Evolutionary conservation across 2,113 vertebrate species (phyloP).

Genomic region (Pao palembangensis): DNA sequence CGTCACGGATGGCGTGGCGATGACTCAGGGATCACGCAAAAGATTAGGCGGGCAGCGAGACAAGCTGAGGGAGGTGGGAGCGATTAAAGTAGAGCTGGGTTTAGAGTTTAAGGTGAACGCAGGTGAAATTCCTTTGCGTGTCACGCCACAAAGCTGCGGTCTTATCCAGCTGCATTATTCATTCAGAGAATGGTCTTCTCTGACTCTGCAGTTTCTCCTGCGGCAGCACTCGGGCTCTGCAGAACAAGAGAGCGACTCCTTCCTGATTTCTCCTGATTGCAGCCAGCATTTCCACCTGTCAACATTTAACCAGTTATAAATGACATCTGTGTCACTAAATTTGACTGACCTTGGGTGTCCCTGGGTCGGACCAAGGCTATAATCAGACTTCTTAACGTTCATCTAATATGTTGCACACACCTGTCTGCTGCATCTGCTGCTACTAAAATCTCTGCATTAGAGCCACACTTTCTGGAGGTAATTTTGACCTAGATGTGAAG

Average conservation of each 20-base stretch:
- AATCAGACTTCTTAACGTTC: too few species aligned
- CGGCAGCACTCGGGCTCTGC: conserved; percentile 60
- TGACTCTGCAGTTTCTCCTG: conserved; percentile 65
- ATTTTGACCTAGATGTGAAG: conserved; percentile 41
- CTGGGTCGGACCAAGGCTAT: too few species aligned
- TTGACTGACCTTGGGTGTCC: too few species aligned
- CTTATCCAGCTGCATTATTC: conserved; percentile 69
- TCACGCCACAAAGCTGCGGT: conserved; percentile 50
- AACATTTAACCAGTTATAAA: too few species aligned
- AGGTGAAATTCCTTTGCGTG: conserved; percentile 3
- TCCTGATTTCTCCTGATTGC: conserved; percentile 23
- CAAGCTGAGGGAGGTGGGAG: conserved; percentile 3
- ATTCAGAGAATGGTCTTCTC: conserved; percentile 55
- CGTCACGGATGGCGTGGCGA: not conserved
- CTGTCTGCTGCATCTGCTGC: conserved; percentile 17
- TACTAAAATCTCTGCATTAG: conserved; percentile 1
- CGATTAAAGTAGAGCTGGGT: conserved; percentile 6
- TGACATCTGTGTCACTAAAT: too few species aligned
- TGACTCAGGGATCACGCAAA: conserved; percentile 40
- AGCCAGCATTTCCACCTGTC: not conserved
- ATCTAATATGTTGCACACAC: not conserved
- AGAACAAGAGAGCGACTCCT: conserved; percentile 29
- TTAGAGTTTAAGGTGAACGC: conserved; percentile 26
- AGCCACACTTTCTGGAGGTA: not conserved
- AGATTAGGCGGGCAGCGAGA: conserved; percentile 25